These are phyloP conservation scores for Thamnophis sirtalis DNA, from an alignment of 2,113 vertebrate species.

Conservation along the genomic window DNA sequence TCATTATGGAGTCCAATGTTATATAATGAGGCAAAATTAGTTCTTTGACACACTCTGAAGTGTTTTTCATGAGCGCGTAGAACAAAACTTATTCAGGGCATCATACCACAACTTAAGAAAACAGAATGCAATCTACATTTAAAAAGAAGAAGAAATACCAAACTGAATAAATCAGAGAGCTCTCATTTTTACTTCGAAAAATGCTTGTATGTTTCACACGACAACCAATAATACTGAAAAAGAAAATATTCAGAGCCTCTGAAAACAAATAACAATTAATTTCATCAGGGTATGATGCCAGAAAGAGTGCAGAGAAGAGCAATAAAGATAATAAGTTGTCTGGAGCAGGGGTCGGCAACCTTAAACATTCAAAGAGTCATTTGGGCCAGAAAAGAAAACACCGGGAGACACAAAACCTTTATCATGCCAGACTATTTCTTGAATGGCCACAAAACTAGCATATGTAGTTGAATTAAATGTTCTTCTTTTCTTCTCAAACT, in stretches of 20 bases:
- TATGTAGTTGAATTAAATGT: too few relatives aligned
- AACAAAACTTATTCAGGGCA: neutral
- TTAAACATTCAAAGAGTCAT: too few relatives aligned
- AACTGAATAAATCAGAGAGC: neutral
- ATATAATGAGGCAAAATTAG: neutral
- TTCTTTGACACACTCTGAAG: neutral
- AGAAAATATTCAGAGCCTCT: neutral
- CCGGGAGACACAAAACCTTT: too few relatives aligned
- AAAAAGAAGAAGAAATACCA: neutral
- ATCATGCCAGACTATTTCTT: too few relatives aligned
- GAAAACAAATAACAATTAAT: neutral
- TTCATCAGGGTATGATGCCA: neutral
- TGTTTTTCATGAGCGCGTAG: neutral
- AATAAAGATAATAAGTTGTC: neutral
- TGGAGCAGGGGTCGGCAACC: too few relatives aligned
- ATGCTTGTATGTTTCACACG: neutral
- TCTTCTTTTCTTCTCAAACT: too few relatives aligned
- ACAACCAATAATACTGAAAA: conserved; percentile 15
- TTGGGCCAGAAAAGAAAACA: too few relatives aligned
- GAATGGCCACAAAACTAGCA: too few relatives aligned
- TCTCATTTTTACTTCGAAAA: neutral
- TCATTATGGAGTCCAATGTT: neutral
- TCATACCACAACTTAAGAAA: neutral
- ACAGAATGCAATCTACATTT: neutral
- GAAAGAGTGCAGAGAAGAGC: neutral